Conservation (phyloP, 2,113 vertebrate genomes). For the Callorhinus ursinus region DNA sequence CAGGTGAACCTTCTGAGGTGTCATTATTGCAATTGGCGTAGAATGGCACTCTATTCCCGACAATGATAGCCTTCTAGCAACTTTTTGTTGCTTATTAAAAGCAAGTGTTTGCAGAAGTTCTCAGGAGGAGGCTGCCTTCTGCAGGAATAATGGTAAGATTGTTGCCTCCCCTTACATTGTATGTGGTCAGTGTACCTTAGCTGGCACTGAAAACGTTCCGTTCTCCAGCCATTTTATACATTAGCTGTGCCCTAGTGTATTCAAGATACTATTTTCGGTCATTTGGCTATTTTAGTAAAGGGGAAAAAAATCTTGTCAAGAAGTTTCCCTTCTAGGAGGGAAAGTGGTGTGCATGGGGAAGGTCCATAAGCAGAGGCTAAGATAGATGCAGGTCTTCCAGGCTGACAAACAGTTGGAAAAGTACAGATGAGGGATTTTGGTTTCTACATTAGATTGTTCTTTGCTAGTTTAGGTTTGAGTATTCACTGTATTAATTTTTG, state of each 20-base stretch:
- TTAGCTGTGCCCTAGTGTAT: neutral
- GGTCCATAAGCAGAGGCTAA: neutral
- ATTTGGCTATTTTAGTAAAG: neutral
- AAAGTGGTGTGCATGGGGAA: neutral
- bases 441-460: neutral
- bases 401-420: neutral
- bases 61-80: neutral
- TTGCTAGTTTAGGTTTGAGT: neutral
- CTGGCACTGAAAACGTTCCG: neutral
- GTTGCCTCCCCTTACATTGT: neutral
- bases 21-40: neutral
- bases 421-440: neutral
- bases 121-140: neutral
- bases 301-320: neutral
- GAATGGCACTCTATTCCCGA: neutral
- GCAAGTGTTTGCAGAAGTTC: neutral
- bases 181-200: neutral
- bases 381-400: neutral
- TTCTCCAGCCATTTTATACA: neutral
- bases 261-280: neutral
- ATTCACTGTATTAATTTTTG: neutral
- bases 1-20: neutral
- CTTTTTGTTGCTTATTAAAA: slow-evolving; percentile 35
- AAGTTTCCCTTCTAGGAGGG: neutral
- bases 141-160: neutral